phyloP scores from a whole-genome alignment of 1,140 invertebrate species.

The Antheraea pernyi region DNA sequence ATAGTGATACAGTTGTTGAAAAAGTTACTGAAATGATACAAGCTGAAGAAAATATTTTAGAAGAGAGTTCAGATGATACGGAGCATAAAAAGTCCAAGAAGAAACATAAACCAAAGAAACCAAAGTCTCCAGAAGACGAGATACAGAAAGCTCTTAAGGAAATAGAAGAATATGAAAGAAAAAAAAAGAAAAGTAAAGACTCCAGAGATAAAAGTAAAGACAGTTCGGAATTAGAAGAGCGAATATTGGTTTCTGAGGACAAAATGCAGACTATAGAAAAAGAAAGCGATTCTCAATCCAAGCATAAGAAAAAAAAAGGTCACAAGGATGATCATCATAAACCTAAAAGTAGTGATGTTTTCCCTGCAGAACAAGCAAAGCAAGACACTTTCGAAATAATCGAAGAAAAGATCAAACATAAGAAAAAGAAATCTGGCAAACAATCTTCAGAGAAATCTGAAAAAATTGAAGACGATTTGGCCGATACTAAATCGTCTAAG shows the following conservation, averaged over 20 bases:
- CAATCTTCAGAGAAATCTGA: constrained; percentile 17
- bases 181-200: constrained; percentile 53
- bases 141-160: constrained; percentile 79
- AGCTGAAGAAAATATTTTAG: background rate
- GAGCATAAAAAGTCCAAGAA: constrained; percentile 66
- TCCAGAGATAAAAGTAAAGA: constrained; percentile 40
- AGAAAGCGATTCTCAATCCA: constrained; percentile 22
- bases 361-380: constrained; percentile 14
- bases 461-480: background rate
- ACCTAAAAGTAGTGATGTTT: constrained; percentile 11
- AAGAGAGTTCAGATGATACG: constrained; percentile 24
- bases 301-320: constrained; percentile 32
- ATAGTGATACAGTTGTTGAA: constrained; percentile 45
- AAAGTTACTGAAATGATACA: constrained; percentile 15
- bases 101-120: constrained; percentile 71
- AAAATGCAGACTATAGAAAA: constrained; percentile 9
- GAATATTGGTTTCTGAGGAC: background rate
- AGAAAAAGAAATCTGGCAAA: constrained; percentile 28
- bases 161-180: constrained; percentile 67
- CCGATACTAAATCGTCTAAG: background rate
- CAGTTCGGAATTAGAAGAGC: constrained; percentile 20
- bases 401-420: constrained; percentile 19
- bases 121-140: constrained; percentile 72
- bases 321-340: constrained; percentile 16
- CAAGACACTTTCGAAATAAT: background rate